Base-by-base conservation (phyloP, 2,113 vertebrate genomes). In the Nycticryphes semicollaris region DNA sequence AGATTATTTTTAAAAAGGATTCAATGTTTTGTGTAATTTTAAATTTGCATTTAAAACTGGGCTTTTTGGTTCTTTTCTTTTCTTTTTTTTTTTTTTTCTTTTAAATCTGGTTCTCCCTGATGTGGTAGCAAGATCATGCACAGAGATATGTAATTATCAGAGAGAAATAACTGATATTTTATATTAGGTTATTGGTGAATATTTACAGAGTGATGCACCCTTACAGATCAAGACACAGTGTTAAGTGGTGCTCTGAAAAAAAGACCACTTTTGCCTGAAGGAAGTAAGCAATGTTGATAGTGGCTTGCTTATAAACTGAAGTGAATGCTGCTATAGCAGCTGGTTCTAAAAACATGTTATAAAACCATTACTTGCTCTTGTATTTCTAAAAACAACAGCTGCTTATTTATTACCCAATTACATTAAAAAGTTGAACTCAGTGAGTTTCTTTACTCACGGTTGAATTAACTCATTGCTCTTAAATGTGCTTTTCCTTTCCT, bases 341-440 rank as follows among this genome's bases (percentile, higher is more conserved):
- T 89, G 86, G n/a, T 54, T 91, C 62, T 92, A 64, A 87, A 82
- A 95, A 24, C 21, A 33, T 43, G 7, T 78, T 95, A 14, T 62
- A 76, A 82, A 95, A 27, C 39, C 59, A 11, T 45, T 91, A 35
- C 28, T 85, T 89, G 81, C 50, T 93, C 27, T 79, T 90, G 22
- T 78, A 10, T 84, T 95, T 81, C 62, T 73, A 23, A 60, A 87
- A 91, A 48, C 72, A 92, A 22, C 73, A 96, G 57, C 80, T 92
- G 74, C 68, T 91, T 94, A 94, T 96, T 96, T 95, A 94, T 92
- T 95, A 83, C 53, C 77, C 66, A 94, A 25, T 94, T 95, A 91
- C 79, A 91, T 85, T 91, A 50, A 68, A 25, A 93, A 96, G 69
- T 92, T 81, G 74, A 92, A 84, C 62, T 64, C 69, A 43, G 17